Conservation (phyloP, 2,113 vertebrate genomes). For the Nematolebias whitei region DNA sequence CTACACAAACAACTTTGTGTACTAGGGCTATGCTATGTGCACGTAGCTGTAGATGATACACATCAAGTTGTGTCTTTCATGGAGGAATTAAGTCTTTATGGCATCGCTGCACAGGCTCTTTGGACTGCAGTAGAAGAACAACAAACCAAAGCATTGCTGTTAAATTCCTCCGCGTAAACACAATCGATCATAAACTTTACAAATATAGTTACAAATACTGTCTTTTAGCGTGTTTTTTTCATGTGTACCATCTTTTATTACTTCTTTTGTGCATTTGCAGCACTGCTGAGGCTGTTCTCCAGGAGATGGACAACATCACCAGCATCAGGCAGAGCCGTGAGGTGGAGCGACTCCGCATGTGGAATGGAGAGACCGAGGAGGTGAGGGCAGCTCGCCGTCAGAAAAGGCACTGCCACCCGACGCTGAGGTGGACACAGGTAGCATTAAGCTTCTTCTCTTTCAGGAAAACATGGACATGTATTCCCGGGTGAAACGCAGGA, state of each 20-base stretch:
- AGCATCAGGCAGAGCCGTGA: conserved; percentile 95
- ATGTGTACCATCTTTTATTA: conserved; percentile 18
- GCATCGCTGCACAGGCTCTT: too few relatives aligned
- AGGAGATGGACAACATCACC: conserved; percentile 99
- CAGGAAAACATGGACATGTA: conserved; percentile 99
- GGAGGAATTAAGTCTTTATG: background rate
- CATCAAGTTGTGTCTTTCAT: background rate
- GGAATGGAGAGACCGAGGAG: conserved; percentile 94
- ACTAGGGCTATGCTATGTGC: too few relatives aligned
- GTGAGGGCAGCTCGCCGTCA: conserved; percentile 74
- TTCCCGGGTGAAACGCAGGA: conserved; percentile 96
- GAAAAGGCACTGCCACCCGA: background rate
- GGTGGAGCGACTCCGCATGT: conserved; percentile 97
- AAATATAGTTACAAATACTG: too few relatives aligned
- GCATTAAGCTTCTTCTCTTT: conserved; percentile 7
- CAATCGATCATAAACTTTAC: too few relatives aligned
- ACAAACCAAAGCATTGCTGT: too few relatives aligned
- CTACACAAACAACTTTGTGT: too few relatives aligned
- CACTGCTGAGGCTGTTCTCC: conserved; percentile 96
- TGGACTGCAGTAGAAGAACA: too few relatives aligned
- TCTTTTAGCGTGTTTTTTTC: background rate
- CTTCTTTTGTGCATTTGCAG: conserved; percentile 60
- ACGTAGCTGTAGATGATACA: too few relatives aligned
- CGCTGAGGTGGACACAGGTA: background rate
- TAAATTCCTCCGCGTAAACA: too few relatives aligned